phyloP scores from a whole-genome alignment of 1,140 invertebrate genomes.

The Magallana gigas region DNA sequence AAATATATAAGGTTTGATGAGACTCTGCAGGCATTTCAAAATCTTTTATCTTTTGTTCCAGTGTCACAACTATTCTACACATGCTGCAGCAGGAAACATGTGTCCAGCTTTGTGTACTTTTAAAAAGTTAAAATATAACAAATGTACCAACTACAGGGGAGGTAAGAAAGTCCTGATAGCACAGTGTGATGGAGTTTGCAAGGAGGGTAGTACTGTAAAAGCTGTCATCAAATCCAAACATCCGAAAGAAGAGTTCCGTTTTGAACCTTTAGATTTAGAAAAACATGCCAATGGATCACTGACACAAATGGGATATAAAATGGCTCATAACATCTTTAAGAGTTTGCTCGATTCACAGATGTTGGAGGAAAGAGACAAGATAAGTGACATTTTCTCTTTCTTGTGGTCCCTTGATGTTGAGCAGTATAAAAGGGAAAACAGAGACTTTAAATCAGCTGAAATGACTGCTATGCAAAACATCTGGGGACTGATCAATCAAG shows the following conservation, averaged over 20 bases:
- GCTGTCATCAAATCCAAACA: slow-evolving; percentile 62
- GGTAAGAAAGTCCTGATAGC: slow-evolving; percentile 72
- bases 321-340: slow-evolving; percentile 51
- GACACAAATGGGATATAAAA: slow-evolving; percentile 40
- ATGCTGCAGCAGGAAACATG: slow-evolving; percentile 66
- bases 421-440: slow-evolving; percentile 51
- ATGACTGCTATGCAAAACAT: slow-evolving; percentile 81
- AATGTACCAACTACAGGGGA: slow-evolving; percentile 68
- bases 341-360: slow-evolving; percentile 47
- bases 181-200: slow-evolving; percentile 58
- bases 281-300: slow-evolving; percentile 26
- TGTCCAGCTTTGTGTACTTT: slow-evolving; percentile 67
- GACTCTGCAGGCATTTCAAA: too few relatives aligned
- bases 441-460: slow-evolving; percentile 20
- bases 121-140: slow-evolving; percentile 56
- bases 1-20: too few relatives aligned
- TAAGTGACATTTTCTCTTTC: slow-evolving; percentile 56
- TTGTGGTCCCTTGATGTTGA: slow-evolving; percentile 65
- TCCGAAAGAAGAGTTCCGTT: slow-evolving; percentile 35
- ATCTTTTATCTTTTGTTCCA: slow-evolving; percentile 57
- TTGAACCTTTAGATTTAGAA: slow-evolving; percentile 40
- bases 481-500: slow-evolving; percentile 84
- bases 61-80: slow-evolving; percentile 67
- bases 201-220: slow-evolving; percentile 43
- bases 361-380: slow-evolving; percentile 47